Evolutionary conservation across 2,797 vertebrate species (phyloP).

Genomic region (Atherinosoma microstoma): DNA sequence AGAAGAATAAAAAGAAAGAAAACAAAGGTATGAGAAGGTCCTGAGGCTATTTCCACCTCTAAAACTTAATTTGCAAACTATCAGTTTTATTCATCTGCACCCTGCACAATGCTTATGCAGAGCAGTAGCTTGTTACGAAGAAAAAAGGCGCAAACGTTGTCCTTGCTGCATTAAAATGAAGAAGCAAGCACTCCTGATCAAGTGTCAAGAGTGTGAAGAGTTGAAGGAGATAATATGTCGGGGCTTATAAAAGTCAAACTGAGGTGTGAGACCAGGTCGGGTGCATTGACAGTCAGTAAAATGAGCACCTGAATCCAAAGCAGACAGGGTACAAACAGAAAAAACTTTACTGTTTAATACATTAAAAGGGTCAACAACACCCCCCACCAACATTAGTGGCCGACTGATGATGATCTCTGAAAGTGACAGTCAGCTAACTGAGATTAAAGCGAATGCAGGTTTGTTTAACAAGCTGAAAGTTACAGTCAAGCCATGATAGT

Average conservation of each 20-base stretch:
- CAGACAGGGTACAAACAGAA: neutral
- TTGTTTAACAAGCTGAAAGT: constrained; percentile 6
- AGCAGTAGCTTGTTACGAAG: neutral
- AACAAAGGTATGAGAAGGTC: too few relatives aligned
- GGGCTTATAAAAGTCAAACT: constrained; percentile 20
- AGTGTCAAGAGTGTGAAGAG: neutral
- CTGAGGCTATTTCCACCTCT: too few relatives aligned
- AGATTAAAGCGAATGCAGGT: neutral
- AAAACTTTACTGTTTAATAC: neutral
- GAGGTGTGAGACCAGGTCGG: constrained; percentile 14
- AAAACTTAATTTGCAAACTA: neutral
- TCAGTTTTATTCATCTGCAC: neutral
- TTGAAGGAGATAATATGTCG: neutral
- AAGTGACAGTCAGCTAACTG: neutral
- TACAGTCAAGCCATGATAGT: neutral
- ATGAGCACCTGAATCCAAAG: neutral
- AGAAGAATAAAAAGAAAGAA: too few relatives aligned
- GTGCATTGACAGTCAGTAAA: neutral
- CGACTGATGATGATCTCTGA: too few relatives aligned
- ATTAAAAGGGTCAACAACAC: neutral
- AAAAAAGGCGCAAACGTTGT: neutral
- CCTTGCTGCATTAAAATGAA: neutral
- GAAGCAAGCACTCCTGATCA: neutral
- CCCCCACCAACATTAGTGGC: too few relatives aligned
- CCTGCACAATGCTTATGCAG: neutral